A percentile compares a stretch with the other conserved stretches of the same genome.
Conservation (phyloP, 2,113 vertebrate genomes). For the Phoenicopterus ruber region DNA sequence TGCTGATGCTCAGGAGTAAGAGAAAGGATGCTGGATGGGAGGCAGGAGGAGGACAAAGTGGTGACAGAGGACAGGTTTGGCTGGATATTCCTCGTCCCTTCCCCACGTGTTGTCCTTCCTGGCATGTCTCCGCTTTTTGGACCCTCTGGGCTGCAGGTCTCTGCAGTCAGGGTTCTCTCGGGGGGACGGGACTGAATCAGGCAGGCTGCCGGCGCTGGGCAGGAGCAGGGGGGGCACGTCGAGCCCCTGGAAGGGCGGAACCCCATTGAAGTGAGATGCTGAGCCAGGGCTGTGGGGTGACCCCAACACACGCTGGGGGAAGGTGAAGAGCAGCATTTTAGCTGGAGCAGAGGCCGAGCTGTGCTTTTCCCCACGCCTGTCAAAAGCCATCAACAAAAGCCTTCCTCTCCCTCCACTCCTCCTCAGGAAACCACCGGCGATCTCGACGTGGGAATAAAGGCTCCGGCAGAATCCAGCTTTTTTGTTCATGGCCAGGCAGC, state of each 20-base stretch:
- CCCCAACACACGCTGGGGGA: fast-evolving
- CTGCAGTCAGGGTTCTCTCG: neutral
- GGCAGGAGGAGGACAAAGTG: neutral
- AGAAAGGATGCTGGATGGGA: neutral
- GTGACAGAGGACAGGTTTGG: neutral
- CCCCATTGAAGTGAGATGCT: neutral
- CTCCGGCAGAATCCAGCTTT: conserved; percentile 11
- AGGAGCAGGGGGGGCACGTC: neutral
- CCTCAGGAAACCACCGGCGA: neutral
- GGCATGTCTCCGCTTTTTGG: neutral
- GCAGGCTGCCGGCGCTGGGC: fast-evolving
- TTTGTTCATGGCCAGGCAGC: neutral
- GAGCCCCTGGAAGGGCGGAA: neutral
- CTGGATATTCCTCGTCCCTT: neutral
- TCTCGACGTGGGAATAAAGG: conserved; percentile 27
- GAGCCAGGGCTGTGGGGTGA: neutral
- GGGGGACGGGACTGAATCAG: neutral
- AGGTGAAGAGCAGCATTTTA: neutral
- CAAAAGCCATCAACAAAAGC: conserved; percentile 39
- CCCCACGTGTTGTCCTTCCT: neutral
- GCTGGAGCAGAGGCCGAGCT: neutral
- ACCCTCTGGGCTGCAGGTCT: neutral
- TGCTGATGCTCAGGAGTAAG: neutral
- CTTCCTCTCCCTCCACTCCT: conserved; percentile 2
- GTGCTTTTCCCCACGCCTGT: neutral